phyloP scores from a whole-genome alignment of 2,113 vertebrate species.

The Rafetus swinhoei region DNA sequence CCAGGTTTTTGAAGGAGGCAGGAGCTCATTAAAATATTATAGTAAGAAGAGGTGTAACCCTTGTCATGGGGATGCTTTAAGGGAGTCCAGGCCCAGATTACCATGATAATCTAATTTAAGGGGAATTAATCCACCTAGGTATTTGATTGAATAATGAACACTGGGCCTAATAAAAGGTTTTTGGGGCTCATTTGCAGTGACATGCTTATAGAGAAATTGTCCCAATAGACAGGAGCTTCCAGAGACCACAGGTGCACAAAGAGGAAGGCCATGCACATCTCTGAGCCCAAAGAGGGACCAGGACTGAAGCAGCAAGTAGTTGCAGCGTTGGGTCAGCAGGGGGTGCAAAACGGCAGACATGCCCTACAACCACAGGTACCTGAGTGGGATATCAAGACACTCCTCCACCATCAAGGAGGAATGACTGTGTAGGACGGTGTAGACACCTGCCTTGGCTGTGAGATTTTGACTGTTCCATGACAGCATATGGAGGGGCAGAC shows the following conservation, averaged over 20 bases:
- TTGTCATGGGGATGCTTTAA: not conserved
- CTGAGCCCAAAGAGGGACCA: not conserved
- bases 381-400: not conserved
- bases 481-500: not conserved
- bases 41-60: not conserved
- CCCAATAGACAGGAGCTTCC: not conserved
- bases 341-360: not conserved
- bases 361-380: not conserved
- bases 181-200: not conserved
- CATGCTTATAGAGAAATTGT: not conserved
- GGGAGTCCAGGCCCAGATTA: not conserved
- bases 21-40: not conserved
- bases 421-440: not conserved
- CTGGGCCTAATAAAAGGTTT: not conserved
- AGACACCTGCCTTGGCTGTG: not conserved
- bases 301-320: not conserved
- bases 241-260: not conserved
- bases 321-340: not conserved
- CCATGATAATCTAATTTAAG: not conserved
- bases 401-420: not conserved
- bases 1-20: not conserved
- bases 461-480: not conserved
- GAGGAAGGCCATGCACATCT: not conserved
- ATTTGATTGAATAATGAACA: not conserved
- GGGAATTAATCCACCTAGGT: not conserved